Conservation (phyloP, 2,888 invertebrate genomes). For the Drosophila mimetica region DNA sequence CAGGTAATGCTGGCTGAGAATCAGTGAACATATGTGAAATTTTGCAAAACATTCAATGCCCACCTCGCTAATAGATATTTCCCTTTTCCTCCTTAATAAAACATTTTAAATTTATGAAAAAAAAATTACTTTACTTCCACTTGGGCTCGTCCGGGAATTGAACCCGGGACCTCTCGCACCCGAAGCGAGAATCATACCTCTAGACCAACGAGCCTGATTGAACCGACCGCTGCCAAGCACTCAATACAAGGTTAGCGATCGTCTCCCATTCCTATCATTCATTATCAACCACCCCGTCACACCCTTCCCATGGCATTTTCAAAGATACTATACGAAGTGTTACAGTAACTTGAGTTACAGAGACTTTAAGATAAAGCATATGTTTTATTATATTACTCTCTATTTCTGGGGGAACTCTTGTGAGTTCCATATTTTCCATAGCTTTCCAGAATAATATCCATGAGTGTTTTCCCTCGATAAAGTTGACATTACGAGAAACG, state of each 20-base stretch:
- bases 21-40: too few relatives aligned
- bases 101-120: neutral
- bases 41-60: neutral
- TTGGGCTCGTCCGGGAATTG: constrained; percentile 82
- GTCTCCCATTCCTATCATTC: neutral
- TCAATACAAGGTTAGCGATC: neutral
- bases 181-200: constrained; percentile 82
- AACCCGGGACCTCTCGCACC: constrained; percentile 83
- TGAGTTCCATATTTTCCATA: too few relatives aligned
- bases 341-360: too few relatives aligned
- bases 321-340: too few relatives aligned
- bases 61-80: too few relatives aligned
- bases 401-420: too few relatives aligned
- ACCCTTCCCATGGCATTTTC: too few relatives aligned
- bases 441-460: neutral
- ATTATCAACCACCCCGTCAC: too few relatives aligned
- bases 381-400: too few relatives aligned
- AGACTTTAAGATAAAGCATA: too few relatives aligned
- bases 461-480: constrained; percentile 15
- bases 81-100: neutral
- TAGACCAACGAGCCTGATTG: constrained; percentile 80
- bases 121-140: neutral
- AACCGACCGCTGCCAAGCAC: neutral
- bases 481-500: constrained; percentile 5
- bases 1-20: neutral